Conservation (phyloP, 2,113 vertebrate species). For the Stigmatopora argus region DNA sequence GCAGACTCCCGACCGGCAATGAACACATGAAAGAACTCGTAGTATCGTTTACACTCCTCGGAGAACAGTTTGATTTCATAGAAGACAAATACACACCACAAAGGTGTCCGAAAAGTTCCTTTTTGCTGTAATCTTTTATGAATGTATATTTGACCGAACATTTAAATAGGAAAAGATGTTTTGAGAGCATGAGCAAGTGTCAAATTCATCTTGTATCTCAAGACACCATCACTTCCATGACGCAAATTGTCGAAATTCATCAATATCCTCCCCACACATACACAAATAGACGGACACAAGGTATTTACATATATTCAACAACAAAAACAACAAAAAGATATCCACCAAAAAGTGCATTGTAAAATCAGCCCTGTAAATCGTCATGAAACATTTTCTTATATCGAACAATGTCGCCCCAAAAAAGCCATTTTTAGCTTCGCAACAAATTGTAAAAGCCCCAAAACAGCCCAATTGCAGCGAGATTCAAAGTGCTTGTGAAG, state of each 20-base stretch:
- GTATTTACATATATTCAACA: conserved; percentile 11
- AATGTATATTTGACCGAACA: neutral
- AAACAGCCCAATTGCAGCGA: conserved; percentile 31
- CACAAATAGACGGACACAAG: neutral
- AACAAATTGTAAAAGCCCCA: conserved; percentile 21
- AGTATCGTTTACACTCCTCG: conserved; percentile 46
- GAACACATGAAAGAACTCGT: conserved; percentile 22
- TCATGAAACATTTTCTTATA: conserved; percentile 41
- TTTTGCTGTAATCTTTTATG: neutral
- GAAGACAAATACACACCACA: neutral
- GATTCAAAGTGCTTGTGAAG: conserved; percentile 70
- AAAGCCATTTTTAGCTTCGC: conserved; percentile 25
- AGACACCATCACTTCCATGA: neutral
- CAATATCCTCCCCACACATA: neutral
- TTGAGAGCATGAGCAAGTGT: neutral
- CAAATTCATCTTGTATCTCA: neutral
- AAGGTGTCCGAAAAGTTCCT: neutral
- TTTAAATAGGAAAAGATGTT: neutral
- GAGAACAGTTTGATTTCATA: conserved; percentile 30
- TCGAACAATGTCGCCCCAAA: conserved; percentile 29
- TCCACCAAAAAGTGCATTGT: conserved; percentile 68
- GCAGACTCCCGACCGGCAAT: conserved; percentile 13
- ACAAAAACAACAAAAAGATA: conserved; percentile 26
- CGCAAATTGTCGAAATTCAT: neutral
- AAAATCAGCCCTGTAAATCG: conserved; percentile 56